Conservation (phyloP, 2,113 vertebrate genomes). For the Microcebus griseorufus region DNA sequence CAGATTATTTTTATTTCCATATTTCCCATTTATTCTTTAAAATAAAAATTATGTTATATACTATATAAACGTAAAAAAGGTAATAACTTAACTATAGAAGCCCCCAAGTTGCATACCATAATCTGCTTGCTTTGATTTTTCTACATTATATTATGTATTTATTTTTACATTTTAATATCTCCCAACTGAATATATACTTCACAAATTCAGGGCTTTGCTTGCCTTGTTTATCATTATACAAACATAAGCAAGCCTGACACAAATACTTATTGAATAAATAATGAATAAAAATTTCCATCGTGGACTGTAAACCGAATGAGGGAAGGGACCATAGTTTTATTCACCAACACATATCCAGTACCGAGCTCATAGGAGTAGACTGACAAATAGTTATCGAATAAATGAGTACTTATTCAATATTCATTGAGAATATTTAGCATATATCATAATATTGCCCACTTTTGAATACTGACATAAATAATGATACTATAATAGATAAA, state of each 20-base stretch:
- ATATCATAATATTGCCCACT: neutral
- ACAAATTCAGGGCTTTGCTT: neutral
- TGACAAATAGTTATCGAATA: neutral
- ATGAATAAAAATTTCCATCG: neutral
- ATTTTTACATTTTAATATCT: neutral
- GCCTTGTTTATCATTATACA: neutral
- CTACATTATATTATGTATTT: neutral
- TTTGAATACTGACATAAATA: slow-evolving; percentile 6
- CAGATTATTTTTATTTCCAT: neutral
- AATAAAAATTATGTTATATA: neutral
- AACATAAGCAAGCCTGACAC: neutral
- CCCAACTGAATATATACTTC: neutral
- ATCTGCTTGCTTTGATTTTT: neutral
- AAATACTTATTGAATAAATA: slow-evolving; percentile 2
- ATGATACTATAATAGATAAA: neutral
- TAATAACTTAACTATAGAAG: neutral
- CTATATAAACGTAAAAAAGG: neutral
- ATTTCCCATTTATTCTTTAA: neutral
- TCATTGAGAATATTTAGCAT: neutral
- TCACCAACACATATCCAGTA: neutral
- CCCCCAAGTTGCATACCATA: neutral
- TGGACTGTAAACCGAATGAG: neutral
- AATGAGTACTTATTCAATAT: neutral
- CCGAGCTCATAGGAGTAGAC: neutral
- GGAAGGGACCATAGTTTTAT: neutral